Evolutionary conservation across 2,888 invertebrate species (phyloP), one percentile per base, ranked within the genome.

Genomic region (Eupithecia tripunctaria): DNA sequence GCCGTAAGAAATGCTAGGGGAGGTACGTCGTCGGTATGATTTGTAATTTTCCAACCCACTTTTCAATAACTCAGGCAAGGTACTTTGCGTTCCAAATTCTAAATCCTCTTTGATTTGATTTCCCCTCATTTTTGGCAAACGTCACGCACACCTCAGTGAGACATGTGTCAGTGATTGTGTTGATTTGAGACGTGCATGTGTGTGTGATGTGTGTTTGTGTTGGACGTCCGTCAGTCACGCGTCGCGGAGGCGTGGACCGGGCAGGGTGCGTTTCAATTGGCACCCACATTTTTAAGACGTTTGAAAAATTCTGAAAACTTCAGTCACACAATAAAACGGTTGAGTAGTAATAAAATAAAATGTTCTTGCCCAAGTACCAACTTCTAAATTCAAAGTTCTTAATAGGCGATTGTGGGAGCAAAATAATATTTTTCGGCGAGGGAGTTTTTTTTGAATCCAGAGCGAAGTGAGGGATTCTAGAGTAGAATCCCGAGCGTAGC

Each of bases 141-240:
- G 62, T 67, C 47, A 70, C 74, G 29, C 71, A 72, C 71, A 69
- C 68, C 66, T 63, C 66, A 67, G 36, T 60, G 71, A 64, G 64
- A 70, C 68, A 75, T 69, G 73, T 75, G 73, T 75, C 75, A 69
- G 71, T 76, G 66, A 67, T 67, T 43, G 67, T 56, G 29, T 68
- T 21, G n/a, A n/a, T n/a, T n/a, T n/a, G 21, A 25, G 43, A 68
- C 14, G 60, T 63, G 36, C 51, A 51, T 63, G 70, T 66, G 63
- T 71, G 72, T 77, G 80, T 65, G 77, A 72, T 41, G 38, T 76
- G 76, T 69, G 74, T 62, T 71, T 78, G 87, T 88, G 87, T 85
- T 81, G 78, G 84, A 84, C 86, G 89, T 86, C 89, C 88, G 91
- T 90, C 91, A 88, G 89, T 90, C 90, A 90, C 88, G 85, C 82